Evolutionary conservation across 92 coral and sea anemone species (phyloP), one percentile per base, ranked within the genome.

Genomic region (Micromussa lordhowensis): DNA sequence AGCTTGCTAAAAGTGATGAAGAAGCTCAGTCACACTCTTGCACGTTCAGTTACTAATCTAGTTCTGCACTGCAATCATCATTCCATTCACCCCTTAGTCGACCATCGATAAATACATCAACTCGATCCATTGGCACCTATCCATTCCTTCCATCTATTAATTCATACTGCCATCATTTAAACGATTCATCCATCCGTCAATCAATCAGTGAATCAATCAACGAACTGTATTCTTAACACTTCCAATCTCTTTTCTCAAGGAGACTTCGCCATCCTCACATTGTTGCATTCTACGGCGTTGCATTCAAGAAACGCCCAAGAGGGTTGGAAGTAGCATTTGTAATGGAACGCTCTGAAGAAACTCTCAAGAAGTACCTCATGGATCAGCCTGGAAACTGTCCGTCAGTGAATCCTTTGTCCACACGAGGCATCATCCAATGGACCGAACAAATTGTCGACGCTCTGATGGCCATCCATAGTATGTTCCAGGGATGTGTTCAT

Each of bases 201-300:
- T 59, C 66, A 5, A 6, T 59, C 24, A 21, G 24, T 59, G 26
- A 59, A 21, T 19, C n/a, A 0, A 59, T 21, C n/a, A 21, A 24
- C 4, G 0, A 5, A 32, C 6, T 9, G 0, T 71, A 0, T 18
- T 73, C 19, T 73, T 32, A 22, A n/a, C n/a, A n/a, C n/a, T n/a
- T n/a, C n/a, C n/a, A n/a, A n/a, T 32, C 5, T 73, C 31, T 31
- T 12, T 18, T 51, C 9, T 19, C 1, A 22, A 81, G 85, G 57
- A 40, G 26, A 38, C 85, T 81, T 24, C 57, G 58, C 24, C 85
- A 66, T 81, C 85, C 85, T 36, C 75, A 81, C n/a, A 81, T 81
- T 63, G 85, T 81, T 36, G 32, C 13, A 5, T 81, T 30, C n/a
- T 81, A 19, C 34, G 85, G 85, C 16, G 16, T 76, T 24, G 69